Evolutionary conservation across 1,140 invertebrate genomes (phyloP), one percentile per base, ranked within the genome.

Genomic region (Heliconius himera): DNA sequence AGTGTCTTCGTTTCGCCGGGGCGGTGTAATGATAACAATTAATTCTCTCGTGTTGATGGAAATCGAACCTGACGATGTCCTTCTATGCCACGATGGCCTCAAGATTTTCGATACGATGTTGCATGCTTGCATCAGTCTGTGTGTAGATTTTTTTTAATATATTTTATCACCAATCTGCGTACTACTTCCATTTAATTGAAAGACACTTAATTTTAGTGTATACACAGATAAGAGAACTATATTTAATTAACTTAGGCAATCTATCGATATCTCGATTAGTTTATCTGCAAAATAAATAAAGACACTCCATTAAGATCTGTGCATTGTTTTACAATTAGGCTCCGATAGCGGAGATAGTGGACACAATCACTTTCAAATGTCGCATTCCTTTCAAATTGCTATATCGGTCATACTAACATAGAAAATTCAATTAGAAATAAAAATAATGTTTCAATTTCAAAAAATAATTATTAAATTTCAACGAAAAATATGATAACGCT

Each of bases 301-400:
- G 29, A 73, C 70, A 49, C 33, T 76, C 73, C 78, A 80, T 80
- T 80, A 80, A 79, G 78, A 79, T 75, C 73, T 8, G 46, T 18
- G 73, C 49, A 80, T 80, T 80, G 78, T 80, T 72, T 80, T 73
- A 76, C 78, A 80, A 80, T 80, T 80, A 80, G 78, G 11, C 26
- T 66, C n/a, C 4, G 60, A 66, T 66, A 22, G 26, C 60, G n/a
- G 26, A 66, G 60, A 66, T 66, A 5, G 3, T 16, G 22, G 26
- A 16, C 1, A 13, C 22, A 29, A 66, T 26, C 13, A 29, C 60
- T 66, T 66, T 66, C 60, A 22, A 29, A 66, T 29, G 13, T 16
- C 29, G 13, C 60, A 66, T 60, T 11, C 20, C 6, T 60, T 60
- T 29, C 3, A 29, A 29, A 66, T 66, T 66, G 60, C 13, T 66